A percentile compares a stretch with the other conserved stretches of the same genome.
Conservation (phyloP, 2,797 vertebrate species). For the Cygnus olor region DNA sequence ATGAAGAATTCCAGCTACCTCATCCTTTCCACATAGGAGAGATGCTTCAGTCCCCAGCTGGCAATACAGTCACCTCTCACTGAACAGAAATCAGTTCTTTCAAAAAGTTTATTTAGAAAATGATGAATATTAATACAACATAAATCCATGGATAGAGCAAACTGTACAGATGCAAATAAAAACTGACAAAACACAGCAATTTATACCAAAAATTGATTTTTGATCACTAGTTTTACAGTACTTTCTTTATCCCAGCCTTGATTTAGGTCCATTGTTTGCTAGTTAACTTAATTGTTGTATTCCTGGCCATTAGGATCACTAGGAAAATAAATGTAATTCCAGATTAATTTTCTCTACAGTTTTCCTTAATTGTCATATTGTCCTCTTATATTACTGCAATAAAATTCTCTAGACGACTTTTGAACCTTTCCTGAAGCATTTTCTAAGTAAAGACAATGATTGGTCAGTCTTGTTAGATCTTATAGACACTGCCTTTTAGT, state of each 20-base stretch:
- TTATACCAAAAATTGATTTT: fast-evolving
- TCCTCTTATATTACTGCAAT: neutral
- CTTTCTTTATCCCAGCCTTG: neutral
- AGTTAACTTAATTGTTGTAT: neutral
- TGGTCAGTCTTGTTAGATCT: conserved; percentile 1
- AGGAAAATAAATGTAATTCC: neutral
- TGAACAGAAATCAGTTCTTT: neutral
- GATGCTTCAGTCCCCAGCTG: no score
- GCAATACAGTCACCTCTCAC: neutral
- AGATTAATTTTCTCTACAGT: neutral
- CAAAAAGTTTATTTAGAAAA: neutral
- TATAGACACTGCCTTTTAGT: neutral
- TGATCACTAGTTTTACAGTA: neutral
- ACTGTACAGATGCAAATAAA: neutral
- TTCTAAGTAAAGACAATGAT: neutral
- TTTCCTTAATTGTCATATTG: neutral
- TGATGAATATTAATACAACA: neutral
- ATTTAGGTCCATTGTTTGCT: neutral
- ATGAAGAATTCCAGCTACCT: neutral
- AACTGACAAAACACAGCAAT: neutral
- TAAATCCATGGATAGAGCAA: neutral
- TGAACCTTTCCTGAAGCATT: neutral
- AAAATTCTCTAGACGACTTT: neutral
- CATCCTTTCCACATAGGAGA: neutral
- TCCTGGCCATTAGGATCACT: neutral